Evolutionary conservation across 1,140 invertebrate genomes (phyloP).

Genomic region (Anadara kagoshimensis): DNA sequence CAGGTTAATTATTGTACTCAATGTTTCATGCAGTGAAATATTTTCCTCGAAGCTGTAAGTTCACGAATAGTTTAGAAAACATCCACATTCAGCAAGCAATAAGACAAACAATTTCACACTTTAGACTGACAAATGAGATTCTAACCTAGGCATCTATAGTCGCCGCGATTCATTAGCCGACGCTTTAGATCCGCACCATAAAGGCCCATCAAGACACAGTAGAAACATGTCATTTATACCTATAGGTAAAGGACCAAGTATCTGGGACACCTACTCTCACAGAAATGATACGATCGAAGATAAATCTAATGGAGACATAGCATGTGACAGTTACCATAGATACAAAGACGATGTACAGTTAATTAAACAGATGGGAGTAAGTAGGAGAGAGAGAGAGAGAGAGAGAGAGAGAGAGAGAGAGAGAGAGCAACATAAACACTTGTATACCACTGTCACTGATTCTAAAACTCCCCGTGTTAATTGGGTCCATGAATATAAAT

Average conservation of each 20-base stretch:
- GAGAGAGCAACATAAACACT: too few relatives aligned
- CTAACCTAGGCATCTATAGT: too few relatives aligned
- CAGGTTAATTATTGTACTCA: too few relatives aligned
- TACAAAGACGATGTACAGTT: conserved; percentile 80
- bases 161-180: too few relatives aligned
- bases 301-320: conserved; percentile 78
- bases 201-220: too few relatives aligned
- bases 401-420: neutral
- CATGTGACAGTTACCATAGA: conserved; percentile 81
- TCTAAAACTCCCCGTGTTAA: neutral
- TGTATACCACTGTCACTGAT: neutral
- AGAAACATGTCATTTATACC: conserved; percentile 3
- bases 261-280: conserved; percentile 77
- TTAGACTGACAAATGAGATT: too few relatives aligned
- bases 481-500: neutral
- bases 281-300: conserved; percentile 75
- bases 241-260: conserved; percentile 72
- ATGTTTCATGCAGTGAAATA: too few relatives aligned
- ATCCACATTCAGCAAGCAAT: too few relatives aligned
- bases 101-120: too few relatives aligned
- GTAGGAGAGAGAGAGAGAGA: neutral
- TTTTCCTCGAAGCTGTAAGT: too few relatives aligned
- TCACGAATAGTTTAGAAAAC: too few relatives aligned
- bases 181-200: too few relatives aligned
- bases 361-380: conserved; percentile 70